A percentile compares a stretch with the other conserved stretches of the same genome.
Conservation (phyloP, 2,797 vertebrate species). For the Hydrophis major region DNA sequence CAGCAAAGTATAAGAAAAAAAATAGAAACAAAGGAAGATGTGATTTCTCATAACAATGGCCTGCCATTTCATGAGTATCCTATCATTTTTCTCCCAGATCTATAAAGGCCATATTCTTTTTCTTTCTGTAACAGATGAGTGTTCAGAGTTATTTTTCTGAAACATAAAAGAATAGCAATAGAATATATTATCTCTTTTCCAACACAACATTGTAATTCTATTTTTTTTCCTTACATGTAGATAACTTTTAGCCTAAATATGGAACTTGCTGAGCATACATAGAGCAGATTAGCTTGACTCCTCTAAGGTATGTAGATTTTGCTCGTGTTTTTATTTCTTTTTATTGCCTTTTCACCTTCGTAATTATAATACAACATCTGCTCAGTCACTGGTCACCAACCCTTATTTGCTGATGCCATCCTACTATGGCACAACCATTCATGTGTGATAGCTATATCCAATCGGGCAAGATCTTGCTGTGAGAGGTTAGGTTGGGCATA, state of each 20-base stretch:
- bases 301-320: slow-evolving; percentile 36
- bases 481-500: slow-evolving; percentile 22
- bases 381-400: slow-evolving; percentile 33
- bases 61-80: neutral
- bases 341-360: slow-evolving; percentile 37
- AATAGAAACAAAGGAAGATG: neutral
- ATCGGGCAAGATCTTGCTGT: slow-evolving; percentile 11
- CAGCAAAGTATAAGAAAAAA: neutral
- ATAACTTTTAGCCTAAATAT: neutral
- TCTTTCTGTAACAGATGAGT: neutral
- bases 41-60: neutral
- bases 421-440: slow-evolving; percentile 7
- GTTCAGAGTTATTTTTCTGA: neutral
- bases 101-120: neutral
- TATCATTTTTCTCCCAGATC: neutral
- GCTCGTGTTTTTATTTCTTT: slow-evolving; percentile 23
- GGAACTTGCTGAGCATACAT: slow-evolving; percentile 12
- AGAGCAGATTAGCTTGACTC: slow-evolving; percentile 20
- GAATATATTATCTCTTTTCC: neutral
- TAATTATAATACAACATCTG: slow-evolving; percentile 34
- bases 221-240: neutral
- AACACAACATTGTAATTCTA: neutral
- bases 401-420: slow-evolving; percentile 16
- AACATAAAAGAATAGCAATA: neutral
- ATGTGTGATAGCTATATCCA: slow-evolving; percentile 16